Percentiles rank a stretch among this genome's conserved stretches.
These are phyloP conservation scores for Ecliptopera silaceata DNA, from an alignment of 2,888 invertebrate species.

Conservation along the genomic window DNA sequence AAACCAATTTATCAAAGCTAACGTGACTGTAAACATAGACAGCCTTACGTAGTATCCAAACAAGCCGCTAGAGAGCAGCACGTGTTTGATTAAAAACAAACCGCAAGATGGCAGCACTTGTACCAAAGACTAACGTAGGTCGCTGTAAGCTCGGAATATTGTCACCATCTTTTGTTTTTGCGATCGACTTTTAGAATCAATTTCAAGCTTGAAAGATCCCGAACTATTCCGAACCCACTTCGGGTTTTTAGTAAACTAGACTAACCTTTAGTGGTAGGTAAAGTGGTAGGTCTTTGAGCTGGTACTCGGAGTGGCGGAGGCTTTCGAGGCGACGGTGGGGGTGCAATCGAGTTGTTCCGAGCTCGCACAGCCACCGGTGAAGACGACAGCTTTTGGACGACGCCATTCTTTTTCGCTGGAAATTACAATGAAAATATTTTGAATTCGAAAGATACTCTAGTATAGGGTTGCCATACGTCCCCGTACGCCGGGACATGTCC, in stretches of 20 bases:
- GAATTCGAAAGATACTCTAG: no score
- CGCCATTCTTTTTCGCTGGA: slow-evolving; percentile 78
- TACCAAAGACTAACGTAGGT: not conserved
- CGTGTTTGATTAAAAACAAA: not conserved
- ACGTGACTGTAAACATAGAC: not conserved
- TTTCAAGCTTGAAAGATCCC: no score
- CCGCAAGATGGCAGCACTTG: slow-evolving; percentile 14
- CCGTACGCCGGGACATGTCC: no score
- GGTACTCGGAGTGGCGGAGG: slow-evolving; percentile 65
- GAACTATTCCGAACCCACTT: not conserved
- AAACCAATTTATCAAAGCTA: not conserved
- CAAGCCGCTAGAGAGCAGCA: slow-evolving; percentile 33
- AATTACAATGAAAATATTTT: slow-evolving; percentile 38
- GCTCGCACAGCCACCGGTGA: slow-evolving; percentile 74
- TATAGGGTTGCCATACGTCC: no score
- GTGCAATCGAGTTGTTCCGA: slow-evolving; percentile 66
- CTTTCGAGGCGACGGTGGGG: slow-evolving; percentile 73
- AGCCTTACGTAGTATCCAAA: not conserved
- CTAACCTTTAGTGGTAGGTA: slow-evolving; percentile 72
- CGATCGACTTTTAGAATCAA: no score
- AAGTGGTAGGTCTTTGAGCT: slow-evolving; percentile 71
- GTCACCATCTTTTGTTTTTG: no score
- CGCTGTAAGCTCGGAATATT: no score
- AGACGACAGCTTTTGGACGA: slow-evolving; percentile 73
- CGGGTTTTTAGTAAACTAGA: not conserved